Conservation (phyloP, 2,888 invertebrate genomes). For the Megastigmus dorsalis region DNA sequence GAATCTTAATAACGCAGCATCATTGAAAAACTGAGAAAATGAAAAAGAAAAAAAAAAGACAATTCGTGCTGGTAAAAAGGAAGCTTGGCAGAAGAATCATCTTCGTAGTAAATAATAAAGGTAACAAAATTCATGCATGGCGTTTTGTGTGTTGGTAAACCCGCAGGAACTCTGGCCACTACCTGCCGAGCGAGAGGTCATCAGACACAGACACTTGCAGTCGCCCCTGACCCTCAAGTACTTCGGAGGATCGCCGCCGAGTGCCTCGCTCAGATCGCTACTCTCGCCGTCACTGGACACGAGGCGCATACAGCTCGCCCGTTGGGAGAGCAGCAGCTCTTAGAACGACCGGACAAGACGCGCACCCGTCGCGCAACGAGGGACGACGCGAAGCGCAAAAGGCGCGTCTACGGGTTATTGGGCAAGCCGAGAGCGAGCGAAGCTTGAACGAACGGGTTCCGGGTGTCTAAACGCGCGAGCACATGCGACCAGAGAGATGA, state of each 20-base stretch:
- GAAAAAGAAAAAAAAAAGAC: no score
- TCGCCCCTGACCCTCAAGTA: constrained; percentile 79
- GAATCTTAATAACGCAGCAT: no score
- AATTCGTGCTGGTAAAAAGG: no score
- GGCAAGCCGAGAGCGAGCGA: neutral
- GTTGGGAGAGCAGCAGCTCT: constrained; percentile 70
- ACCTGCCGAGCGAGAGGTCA: constrained; percentile 82
- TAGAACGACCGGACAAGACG: no score
- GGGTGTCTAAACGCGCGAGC: no score
- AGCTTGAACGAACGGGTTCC: no score
- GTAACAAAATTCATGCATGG: neutral
- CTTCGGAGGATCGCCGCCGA: constrained; percentile 76
- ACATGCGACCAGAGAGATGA: neutral
- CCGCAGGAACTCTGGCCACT: constrained; percentile 79
- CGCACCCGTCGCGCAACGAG: neutral
- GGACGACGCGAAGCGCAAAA: neutral
- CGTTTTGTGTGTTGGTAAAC: constrained; percentile 52
- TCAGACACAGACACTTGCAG: constrained; percentile 81
- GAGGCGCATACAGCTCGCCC: constrained; percentile 73
- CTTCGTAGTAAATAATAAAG: no score
- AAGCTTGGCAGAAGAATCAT: no score
- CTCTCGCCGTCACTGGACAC: constrained; percentile 77
- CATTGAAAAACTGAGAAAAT: neutral
- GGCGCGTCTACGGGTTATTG: neutral
- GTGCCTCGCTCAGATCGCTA: constrained; percentile 77